Percentiles rank a stretch among this genome's conserved stretches.
Conservation (phyloP, 2,888 invertebrate genomes). For the Brenthis daphne region DNA sequence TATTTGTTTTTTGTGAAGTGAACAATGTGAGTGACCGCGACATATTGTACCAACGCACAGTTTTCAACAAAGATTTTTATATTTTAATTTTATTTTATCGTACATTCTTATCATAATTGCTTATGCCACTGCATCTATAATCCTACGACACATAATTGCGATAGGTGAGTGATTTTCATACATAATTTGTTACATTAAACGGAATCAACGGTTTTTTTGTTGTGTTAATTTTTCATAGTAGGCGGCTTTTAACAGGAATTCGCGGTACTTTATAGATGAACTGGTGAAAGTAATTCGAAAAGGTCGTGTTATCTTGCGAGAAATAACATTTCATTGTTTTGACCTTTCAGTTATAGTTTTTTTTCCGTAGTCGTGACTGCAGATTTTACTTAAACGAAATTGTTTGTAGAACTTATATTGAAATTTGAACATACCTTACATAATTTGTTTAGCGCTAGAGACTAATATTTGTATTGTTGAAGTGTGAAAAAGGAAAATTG, state of each 20-base stretch:
- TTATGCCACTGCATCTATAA: slow-evolving; percentile 57
- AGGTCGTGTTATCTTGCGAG: slow-evolving; percentile 22
- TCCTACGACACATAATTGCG: slow-evolving; percentile 51
- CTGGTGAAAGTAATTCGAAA: slow-evolving; percentile 36
- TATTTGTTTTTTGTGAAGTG: slow-evolving; percentile 46
- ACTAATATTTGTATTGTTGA: background rate
- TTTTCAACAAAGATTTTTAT: slow-evolving; percentile 53
- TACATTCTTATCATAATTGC: slow-evolving; percentile 57
- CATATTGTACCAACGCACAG: slow-evolving; percentile 51
- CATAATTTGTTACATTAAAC: slow-evolving; percentile 45
- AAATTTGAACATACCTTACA: slow-evolving; percentile 19
- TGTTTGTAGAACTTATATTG: slow-evolving; percentile 17
- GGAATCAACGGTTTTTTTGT: slow-evolving; percentile 34
- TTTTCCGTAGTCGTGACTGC: slow-evolving; percentile 22
- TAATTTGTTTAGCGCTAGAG: slow-evolving; percentile 14
- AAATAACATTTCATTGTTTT: slow-evolving; percentile 31
- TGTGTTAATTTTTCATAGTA: slow-evolving; percentile 24
- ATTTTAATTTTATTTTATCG: slow-evolving; percentile 58
- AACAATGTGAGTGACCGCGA: slow-evolving; percentile 52
- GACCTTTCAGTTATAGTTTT: slow-evolving; percentile 35
- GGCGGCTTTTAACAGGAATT: slow-evolving; percentile 6
- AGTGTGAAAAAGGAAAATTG: slow-evolving; percentile 29
- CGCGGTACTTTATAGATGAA: slow-evolving; percentile 25
- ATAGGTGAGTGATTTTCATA: slow-evolving; percentile 53
- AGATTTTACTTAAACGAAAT: slow-evolving; percentile 15